These are phyloP conservation scores for Hemistola chrysoprasaria DNA, from an alignment of 2,888 invertebrate species.

Conservation along the genomic window DNA sequence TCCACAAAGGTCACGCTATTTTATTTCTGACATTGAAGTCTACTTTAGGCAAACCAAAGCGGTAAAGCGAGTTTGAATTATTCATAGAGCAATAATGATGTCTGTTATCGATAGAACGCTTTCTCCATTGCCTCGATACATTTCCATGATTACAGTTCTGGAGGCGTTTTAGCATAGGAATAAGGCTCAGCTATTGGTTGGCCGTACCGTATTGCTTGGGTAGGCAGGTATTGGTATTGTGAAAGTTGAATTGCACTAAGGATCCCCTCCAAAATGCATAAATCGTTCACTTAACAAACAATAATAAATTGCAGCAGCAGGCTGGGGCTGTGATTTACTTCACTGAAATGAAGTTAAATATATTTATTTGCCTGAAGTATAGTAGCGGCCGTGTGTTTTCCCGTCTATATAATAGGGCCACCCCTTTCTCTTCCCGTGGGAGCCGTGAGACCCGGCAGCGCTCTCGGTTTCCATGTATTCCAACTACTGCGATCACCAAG, in stretches of 20 bases:
- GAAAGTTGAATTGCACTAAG: slow-evolving; percentile 68
- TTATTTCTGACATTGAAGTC: slow-evolving; percentile 20
- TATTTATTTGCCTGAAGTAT: too few species aligned
- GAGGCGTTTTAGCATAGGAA: slow-evolving; percentile 33
- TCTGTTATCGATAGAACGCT: slow-evolving; percentile 43
- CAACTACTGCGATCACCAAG: too few species aligned
- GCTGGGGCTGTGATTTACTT: too few species aligned
- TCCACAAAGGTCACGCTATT: slow-evolving; percentile 20
- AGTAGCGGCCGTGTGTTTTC: too few species aligned
- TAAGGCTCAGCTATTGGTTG: slow-evolving; percentile 43
- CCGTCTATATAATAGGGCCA: too few species aligned
- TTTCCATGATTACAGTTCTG: slow-evolving; percentile 49
- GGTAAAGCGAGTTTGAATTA: slow-evolving; percentile 47
- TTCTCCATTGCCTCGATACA: slow-evolving; percentile 40
- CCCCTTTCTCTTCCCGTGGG: too few species aligned
- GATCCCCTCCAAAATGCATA: slow-evolving; percentile 37
- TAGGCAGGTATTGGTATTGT: slow-evolving; percentile 49
- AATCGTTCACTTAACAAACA: slow-evolving; percentile 41
- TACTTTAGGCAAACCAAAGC: slow-evolving; percentile 22
- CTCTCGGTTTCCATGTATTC: too few species aligned
- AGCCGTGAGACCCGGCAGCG: too few species aligned
- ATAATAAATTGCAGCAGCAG: too few species aligned
- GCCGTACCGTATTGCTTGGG: slow-evolving; percentile 27
- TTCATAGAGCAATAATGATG: slow-evolving; percentile 54
- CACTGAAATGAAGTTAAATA: too few species aligned